These are phyloP conservation scores for Columba livia DNA, from an alignment of 2,113 vertebrate species.

Conservation along the genomic window DNA sequence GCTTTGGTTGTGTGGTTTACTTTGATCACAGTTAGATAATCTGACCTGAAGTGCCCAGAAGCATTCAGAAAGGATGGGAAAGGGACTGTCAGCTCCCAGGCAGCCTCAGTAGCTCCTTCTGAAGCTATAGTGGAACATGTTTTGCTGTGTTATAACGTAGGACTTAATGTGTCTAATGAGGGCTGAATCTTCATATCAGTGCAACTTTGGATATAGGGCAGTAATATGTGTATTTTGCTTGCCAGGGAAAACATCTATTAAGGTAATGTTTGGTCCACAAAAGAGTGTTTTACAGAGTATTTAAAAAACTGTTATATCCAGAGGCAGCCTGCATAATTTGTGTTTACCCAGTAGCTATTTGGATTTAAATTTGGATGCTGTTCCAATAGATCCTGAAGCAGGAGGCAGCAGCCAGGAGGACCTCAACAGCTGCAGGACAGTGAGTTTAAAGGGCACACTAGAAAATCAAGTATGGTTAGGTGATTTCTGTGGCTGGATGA, in stretches of 20 bases:
- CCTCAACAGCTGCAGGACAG: neutral
- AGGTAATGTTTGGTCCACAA: neutral
- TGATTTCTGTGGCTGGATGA: neutral
- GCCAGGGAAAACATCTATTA: neutral
- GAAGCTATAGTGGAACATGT: neutral
- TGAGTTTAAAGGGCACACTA: neutral
- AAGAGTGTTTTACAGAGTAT: neutral
- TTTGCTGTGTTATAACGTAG: neutral
- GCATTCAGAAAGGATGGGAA: neutral
- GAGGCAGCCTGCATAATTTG: neutral
- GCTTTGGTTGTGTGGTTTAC: neutral
- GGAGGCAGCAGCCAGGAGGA: neutral
- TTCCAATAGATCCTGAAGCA: neutral
- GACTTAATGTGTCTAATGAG: neutral
- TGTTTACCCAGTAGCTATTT: neutral
- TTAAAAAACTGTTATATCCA: neutral
- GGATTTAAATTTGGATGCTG: neutral
- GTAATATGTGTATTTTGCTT: neutral
- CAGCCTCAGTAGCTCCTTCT: neutral
- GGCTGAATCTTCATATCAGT: neutral
- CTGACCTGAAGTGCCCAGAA: neutral
- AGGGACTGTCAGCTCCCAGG: neutral
- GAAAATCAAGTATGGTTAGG: neutral
- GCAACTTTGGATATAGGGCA: neutral
- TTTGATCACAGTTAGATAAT: neutral